Percentiles rank a stretch among this genome's conserved stretches.
Conservation (phyloP, 2,113 vertebrate species). For the Camelus bactrianus region DNA sequence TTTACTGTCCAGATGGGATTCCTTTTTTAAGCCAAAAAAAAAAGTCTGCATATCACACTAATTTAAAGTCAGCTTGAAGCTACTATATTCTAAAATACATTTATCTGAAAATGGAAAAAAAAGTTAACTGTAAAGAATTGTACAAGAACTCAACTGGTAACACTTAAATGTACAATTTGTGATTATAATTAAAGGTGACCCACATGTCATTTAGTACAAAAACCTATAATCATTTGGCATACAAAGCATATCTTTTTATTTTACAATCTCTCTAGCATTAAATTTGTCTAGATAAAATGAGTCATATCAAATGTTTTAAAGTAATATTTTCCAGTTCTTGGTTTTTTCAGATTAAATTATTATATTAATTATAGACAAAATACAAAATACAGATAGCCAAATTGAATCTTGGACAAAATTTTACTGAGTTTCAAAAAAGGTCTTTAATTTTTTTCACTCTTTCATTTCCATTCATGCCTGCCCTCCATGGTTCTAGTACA, state of each 20-base stretch:
- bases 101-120: conserved; percentile 70
- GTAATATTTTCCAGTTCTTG: neutral
- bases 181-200: conserved; percentile 23
- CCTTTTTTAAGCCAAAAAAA: conserved; percentile 79
- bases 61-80: conserved; percentile 74
- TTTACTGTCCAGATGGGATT: conserved; percentile 77
- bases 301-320: neutral
- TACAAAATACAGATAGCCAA: conserved; percentile 27
- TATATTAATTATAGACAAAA: conserved; percentile 30
- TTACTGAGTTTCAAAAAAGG: conserved; percentile 58
- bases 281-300: conserved; percentile 58
- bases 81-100: conserved; percentile 73
- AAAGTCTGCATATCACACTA: conserved; percentile 69
- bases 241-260: neutral
- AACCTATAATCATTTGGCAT: neutral
- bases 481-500: conserved; percentile 77
- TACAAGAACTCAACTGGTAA: conserved; percentile 62
- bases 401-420: conserved; percentile 56
- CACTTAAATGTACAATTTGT: conserved; percentile 45
- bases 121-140: conserved; percentile 64
- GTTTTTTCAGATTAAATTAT: conserved; percentile 9
- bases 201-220: conserved; percentile 39
- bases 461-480: conserved; percentile 83
- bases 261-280: neutral
- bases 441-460: conserved; percentile 74